Evolutionary conservation across 2,888 invertebrate species (phyloP), one percentile per base, ranked within the genome.

Genomic region (Agrotis ipsilon): DNA sequence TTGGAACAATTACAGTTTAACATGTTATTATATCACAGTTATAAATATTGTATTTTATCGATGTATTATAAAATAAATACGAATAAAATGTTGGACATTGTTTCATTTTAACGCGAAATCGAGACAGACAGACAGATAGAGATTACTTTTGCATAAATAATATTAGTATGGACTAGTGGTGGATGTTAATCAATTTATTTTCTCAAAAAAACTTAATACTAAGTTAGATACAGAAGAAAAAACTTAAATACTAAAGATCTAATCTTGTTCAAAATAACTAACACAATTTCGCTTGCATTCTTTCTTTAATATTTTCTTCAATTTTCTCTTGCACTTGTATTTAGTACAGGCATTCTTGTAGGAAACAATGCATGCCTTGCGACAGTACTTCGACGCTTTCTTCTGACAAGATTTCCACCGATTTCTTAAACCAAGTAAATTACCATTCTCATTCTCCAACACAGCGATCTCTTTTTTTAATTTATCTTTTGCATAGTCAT

Each of bases 21-120:
- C 89, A 90, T 83, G 80, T 88, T 89, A 90, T 89, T 90, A 91
- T 92, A 92, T 92, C 91, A 92, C 90, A 92, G 90, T 91, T 92
- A 93, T 90, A 92, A 90, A 93, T 90, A 92, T 89, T 92, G 93
- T 94, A 94, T 93, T 93, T 92, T 93, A 94, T 92, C 90, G 88
- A 92, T 94, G 91, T 93, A 94, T 91, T 91, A 89, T 91, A 92
- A 87, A 89, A 87, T 87, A 87, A 89, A 90, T 82, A 80, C 66
- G 70, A 86, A 87, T 86, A 86, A 89, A 88, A 84, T 74, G 81
- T 85, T 85, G 16, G 5, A 3, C 3, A n/a, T 69, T 48, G 62
- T 84, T 84, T 80, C 71, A 75, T 78, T 84, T 43, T n/a, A n/a
- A n/a, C n/a, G n/a, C n/a, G n/a, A n/a, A n/a, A n/a, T n/a, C n/a